Base-by-base conservation (phyloP, 2,888 invertebrate species). In the Parasteatoda lunata region DNA sequence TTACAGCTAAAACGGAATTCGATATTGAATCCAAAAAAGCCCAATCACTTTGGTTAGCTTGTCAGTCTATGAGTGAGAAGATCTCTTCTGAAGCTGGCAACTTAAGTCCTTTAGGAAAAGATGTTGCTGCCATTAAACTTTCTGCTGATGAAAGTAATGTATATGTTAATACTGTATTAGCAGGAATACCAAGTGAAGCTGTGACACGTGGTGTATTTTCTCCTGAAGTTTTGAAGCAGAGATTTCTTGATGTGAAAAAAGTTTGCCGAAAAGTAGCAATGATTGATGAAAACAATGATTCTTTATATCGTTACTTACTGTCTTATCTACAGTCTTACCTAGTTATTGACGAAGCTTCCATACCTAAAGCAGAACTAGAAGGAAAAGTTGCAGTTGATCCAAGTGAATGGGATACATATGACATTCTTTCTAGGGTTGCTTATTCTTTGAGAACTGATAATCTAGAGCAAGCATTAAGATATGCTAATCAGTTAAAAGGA, bases 21-120 rank as follows among this genome's bases (percentile, higher is more conserved):
- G 96, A 96, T 90, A 94, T 94, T 85, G 90, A 90, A 66, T 90
- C 95, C 0, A 94, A 95, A 65, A 94, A 95, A 89, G 96, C 97
- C 0, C 97, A 98, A 92, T 94, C 96, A 51, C 93, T 98, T 89
- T 98, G 98, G 98, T 95, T 97, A 89, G 97, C 98, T 1, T 97
- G 97, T 90, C 97, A 98, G 91, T 95, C 97, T 3, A 93, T 98
- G 64, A 94, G 95, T 91, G 94, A 96, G 3, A 95, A 96, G 47
- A 94, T 98, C 6, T 86, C 93, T 93, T 54, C 51, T 11, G 72
- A 80, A 48, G 75, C 81, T 66, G 88, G 81, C 64, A 93, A 92
- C 90, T 92, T 94, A 90, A 92, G 94, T 91, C 94, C 95, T 0
- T 92, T 95, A 52, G 93, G 93, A 88, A 93, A 94, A 82, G 96